Conservation (phyloP, 2,113 vertebrate genomes). For the Bambusicola thoracicus region DNA sequence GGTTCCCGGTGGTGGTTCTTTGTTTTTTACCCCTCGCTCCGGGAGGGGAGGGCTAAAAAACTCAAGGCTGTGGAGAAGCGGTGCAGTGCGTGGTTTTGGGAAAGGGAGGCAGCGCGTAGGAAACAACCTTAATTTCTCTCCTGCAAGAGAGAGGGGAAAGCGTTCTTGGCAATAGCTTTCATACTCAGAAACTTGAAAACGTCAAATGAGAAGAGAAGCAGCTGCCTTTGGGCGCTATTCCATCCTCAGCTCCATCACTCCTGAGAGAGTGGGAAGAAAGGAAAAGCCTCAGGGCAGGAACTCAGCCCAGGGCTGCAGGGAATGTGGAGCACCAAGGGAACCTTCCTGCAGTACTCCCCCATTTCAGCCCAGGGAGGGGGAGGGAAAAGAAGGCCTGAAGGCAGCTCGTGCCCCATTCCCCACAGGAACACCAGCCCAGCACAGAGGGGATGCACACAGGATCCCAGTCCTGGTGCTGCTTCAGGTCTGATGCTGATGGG, state of each 20-base stretch:
- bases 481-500: too few species aligned
- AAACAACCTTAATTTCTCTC: slow-evolving; percentile 49
- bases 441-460: not conserved
- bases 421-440: not conserved
- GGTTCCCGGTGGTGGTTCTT: not conserved
- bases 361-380: not conserved
- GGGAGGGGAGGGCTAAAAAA: not conserved
- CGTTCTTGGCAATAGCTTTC: slow-evolving; percentile 25
- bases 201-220: slow-evolving; percentile 63
- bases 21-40: not conserved
- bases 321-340: not conserved
- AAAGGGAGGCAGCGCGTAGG: not conserved
- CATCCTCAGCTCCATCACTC: slow-evolving; percentile 44
- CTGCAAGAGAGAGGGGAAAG: not conserved
- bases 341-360: not conserved
- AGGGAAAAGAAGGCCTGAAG: not conserved
- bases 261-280: slow-evolving; percentile 52
- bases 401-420: not conserved
- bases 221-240: slow-evolving; percentile 61
- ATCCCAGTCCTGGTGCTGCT: too few species aligned
- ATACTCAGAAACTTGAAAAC: not conserved
- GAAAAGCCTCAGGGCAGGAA: slow-evolving; percentile 3
- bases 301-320: slow-evolving; percentile 27
- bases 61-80: not conserved
- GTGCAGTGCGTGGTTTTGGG: not conserved